These are phyloP conservation scores for Helogale parvula DNA, from an alignment of 2,113 vertebrate genomes.

Conservation along the genomic window DNA sequence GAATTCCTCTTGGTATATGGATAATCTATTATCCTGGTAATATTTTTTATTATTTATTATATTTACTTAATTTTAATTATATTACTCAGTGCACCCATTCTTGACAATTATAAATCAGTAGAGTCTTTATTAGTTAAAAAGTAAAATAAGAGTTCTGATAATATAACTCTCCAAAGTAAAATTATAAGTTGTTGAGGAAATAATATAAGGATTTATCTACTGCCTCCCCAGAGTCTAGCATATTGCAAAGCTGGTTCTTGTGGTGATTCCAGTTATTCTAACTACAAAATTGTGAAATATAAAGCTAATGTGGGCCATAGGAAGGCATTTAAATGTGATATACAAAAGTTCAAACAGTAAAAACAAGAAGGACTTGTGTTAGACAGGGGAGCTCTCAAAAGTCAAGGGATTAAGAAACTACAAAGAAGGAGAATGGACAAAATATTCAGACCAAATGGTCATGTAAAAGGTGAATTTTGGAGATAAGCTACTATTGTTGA, in stretches of 20 bases:
- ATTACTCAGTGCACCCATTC: not conserved
- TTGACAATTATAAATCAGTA: not conserved
- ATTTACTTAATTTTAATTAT: not conserved
- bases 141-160: not conserved
- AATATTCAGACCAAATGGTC: not conserved
- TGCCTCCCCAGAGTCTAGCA: not conserved
- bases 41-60: not conserved
- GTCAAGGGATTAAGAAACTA: not conserved
- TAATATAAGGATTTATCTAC: not conserved
- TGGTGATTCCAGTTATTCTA: not conserved
- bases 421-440: not conserved
- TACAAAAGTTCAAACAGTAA: not conserved
- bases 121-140: not conserved
- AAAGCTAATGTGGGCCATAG: not conserved
- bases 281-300: not conserved
- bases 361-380: not conserved
- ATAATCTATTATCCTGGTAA: not conserved
- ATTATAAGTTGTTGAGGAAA: not conserved
- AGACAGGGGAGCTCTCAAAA: not conserved
- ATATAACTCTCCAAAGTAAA: not conserved
- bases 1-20: not conserved
- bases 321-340: not conserved
- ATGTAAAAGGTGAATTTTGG: not conserved
- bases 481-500: not conserved
- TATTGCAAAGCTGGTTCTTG: not conserved